Percentiles rank a stretch among this genome's conserved stretches.
These are phyloP conservation scores for Agapornis canus DNA, from an alignment of 2,797 vertebrate genomes.

Conservation along the genomic window DNA sequence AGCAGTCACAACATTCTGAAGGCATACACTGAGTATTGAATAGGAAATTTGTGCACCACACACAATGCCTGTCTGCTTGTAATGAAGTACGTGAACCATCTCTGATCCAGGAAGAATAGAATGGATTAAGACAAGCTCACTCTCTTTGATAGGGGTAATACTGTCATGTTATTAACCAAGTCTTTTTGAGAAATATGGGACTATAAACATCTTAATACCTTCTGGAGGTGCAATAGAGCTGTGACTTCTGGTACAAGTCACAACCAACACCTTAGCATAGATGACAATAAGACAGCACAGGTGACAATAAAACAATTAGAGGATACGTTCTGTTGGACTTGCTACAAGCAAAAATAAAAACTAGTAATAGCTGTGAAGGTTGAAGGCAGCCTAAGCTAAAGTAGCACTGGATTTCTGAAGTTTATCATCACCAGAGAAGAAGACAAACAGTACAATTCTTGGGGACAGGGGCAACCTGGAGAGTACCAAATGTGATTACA, in stretches of 20 bases:
- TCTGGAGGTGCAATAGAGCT: not conserved
- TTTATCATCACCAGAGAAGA: not conserved
- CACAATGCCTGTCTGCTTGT: fast-evolving
- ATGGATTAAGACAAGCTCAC: not conserved
- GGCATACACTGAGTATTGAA: not conserved
- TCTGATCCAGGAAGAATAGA: not conserved
- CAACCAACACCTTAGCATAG: not conserved
- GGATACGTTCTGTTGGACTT: not conserved
- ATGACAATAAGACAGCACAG: not conserved
- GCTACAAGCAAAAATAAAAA: not conserved
- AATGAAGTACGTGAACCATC: not conserved
- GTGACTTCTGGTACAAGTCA: not conserved
- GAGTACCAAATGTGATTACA: fast-evolving
- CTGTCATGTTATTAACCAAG: no score
- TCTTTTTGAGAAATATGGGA: not conserved
- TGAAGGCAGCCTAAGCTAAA: not conserved
- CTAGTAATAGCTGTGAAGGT: not conserved
- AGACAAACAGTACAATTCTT: not conserved
- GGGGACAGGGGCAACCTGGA: not conserved
- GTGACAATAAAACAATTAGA: not conserved
- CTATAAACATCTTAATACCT: not conserved
- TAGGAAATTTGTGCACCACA: not conserved
- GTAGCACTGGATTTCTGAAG: not conserved
- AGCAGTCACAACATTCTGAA: not conserved
- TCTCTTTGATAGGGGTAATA: not conserved